Evolutionary conservation across 1,140 invertebrate genomes (phyloP).

Genomic region (Pomacea maculata): DNA sequence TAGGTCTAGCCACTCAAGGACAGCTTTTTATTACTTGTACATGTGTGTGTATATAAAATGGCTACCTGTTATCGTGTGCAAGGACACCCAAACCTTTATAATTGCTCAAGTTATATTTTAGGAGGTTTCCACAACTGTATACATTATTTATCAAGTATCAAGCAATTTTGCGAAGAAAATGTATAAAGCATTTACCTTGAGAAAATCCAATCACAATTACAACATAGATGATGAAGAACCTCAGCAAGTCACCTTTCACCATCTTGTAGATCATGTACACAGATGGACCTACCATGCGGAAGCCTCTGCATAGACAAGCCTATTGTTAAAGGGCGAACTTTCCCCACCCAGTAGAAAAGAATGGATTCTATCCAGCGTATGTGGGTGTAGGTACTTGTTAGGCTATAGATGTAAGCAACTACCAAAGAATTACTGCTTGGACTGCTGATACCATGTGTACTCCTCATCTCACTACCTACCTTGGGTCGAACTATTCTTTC

Average conservation of each 20-base stretch:
- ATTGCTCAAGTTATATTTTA: too few species aligned
- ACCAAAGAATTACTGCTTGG: neutral
- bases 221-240: conserved; percentile 95
- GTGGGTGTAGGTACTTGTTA: neutral
- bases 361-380: neutral
- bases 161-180: neutral
- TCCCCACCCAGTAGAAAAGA: too few species aligned
- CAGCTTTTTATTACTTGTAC: too few species aligned
- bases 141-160: too few species aligned
- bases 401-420: neutral
- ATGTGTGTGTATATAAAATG: too few species aligned
- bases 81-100: too few species aligned
- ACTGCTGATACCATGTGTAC: too few species aligned
- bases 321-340: neutral
- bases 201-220: conserved; percentile 98
- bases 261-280: conserved; percentile 99
- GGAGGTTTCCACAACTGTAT: too few species aligned
- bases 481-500: neutral
- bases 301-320: conserved; percentile 75
- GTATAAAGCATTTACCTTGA: conserved; percentile 72
- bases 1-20: too few species aligned
- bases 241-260: conserved; percentile 92
- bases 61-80: too few species aligned
- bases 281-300: conserved; percentile 97
- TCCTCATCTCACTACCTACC: too few species aligned